These are phyloP conservation scores for Dinomys branickii DNA, from an alignment of 2,113 vertebrate species.

Conservation along the genomic window DNA sequence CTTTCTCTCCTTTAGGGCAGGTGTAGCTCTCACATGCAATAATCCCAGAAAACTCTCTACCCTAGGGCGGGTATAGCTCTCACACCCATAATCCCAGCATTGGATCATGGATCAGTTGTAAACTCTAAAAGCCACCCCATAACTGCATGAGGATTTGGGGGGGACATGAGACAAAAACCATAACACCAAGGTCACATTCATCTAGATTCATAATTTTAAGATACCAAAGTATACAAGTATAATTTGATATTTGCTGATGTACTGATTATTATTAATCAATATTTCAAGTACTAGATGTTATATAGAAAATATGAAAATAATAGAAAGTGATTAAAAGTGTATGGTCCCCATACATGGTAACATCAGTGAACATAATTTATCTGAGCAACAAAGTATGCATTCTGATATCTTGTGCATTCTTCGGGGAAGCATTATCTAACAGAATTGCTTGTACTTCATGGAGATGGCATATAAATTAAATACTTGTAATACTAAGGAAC, in stretches of 20 bases:
- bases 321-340: slow-evolving; percentile 17
- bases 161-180: no score
- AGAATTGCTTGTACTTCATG: slow-evolving; percentile 36
- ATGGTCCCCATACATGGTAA: background rate
- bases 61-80: no score
- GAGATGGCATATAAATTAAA: slow-evolving; percentile 41
- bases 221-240: background rate
- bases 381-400: slow-evolving; percentile 23
- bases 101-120: no score
- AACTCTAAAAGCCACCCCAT: no score
- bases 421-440: slow-evolving; percentile 21
- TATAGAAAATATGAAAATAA: slow-evolving; percentile 38
- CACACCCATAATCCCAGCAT: no score
- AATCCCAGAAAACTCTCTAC: no score
- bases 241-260: slow-evolving; percentile 24
- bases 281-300: background rate
- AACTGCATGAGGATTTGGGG: no score
- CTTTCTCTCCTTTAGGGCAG: no score
- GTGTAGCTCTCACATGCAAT: no score
- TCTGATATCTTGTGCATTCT: background rate
- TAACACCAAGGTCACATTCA: background rate
- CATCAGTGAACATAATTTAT: background rate
- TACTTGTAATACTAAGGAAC: background rate
- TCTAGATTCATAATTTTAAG: slow-evolving; percentile 57
- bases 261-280: slow-evolving; percentile 17